These are phyloP conservation scores for Zaprionus davidi DNA, from an alignment of 1,140 invertebrate genomes.

Conservation along the genomic window DNA sequence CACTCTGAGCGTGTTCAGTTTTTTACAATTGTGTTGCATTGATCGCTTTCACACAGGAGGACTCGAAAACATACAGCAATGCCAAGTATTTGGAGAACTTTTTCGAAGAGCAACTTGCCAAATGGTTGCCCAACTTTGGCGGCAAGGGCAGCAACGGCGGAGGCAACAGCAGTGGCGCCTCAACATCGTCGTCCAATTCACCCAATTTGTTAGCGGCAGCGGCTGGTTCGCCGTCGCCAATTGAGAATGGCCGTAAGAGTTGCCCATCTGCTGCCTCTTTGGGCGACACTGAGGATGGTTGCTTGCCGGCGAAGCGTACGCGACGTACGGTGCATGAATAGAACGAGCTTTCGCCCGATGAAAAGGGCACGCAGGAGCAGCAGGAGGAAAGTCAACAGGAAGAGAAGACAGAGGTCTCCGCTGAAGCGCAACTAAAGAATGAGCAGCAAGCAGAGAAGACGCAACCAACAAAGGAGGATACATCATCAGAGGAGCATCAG, in stretches of 20 bases:
- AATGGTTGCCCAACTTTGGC: constrained; percentile 91
- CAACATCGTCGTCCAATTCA: constrained; percentile 54
- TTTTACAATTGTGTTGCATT: constrained; percentile 37
- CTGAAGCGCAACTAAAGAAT: not conserved
- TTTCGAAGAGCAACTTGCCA: constrained; percentile 92
- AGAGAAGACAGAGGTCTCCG: not conserved
- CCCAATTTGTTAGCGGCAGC: constrained; percentile 51
- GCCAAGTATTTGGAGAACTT: constrained; percentile 93
- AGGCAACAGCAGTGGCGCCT: constrained; percentile 31
- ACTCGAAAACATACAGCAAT: constrained; percentile 92
- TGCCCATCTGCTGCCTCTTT: constrained; percentile 68
- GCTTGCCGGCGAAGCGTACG: constrained; percentile 70
- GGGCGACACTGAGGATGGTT: constrained; percentile 68
- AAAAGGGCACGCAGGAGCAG: constrained; percentile 43
- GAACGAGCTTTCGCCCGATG: constrained; percentile 73
- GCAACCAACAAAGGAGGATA: not conserved
- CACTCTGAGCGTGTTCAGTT: not conserved
- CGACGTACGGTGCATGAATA: constrained; percentile 74
- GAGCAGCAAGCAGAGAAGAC: constrained; percentile 1
- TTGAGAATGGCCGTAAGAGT: constrained; percentile 76
- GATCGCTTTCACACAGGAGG: constrained; percentile 86
- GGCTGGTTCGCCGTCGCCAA: constrained; percentile 56
- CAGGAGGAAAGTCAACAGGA: not conserved
- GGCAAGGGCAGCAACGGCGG: constrained; percentile 48
- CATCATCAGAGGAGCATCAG: not conserved